Evolutionary conservation across 2,888 invertebrate species (phyloP).

Genomic region (Leptura quadrifasciata): DNA sequence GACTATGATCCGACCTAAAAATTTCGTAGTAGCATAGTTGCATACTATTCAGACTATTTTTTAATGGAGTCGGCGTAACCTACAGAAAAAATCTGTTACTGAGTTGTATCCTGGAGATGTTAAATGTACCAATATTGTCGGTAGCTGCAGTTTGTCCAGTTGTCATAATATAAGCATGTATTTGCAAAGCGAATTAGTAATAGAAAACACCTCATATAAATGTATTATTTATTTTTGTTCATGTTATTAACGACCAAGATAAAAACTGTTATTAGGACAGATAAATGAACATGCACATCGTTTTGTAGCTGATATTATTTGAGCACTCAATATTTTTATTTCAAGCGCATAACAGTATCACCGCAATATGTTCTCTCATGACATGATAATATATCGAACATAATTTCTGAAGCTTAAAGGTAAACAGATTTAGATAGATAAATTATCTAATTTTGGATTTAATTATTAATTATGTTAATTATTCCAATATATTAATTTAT

Average conservation of each 20-base stretch:
- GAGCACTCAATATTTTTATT: conserved; percentile 7
- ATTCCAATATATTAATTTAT: background rate
- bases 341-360: conserved; percentile 3
- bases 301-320: conserved; percentile 1
- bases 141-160: too few relatives aligned
- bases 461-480: conserved; percentile 18
- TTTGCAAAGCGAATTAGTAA: too few relatives aligned
- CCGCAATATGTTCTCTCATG: conserved; percentile 17
- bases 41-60: too few relatives aligned
- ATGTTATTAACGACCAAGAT: background rate
- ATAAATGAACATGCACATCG: conserved; percentile 5
- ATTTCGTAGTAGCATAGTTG: too few relatives aligned
- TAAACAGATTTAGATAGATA: conserved; percentile 29
- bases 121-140: too few relatives aligned
- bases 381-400: conserved; percentile 23
- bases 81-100: too few relatives aligned
- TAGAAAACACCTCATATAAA: background rate
- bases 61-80: too few relatives aligned
- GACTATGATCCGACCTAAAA: too few relatives aligned
- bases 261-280: background rate
- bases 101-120: too few relatives aligned
- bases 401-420: conserved; percentile 21
- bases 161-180: too few relatives aligned
- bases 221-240: background rate
- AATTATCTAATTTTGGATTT: conserved; percentile 24